Evolutionary conservation across 2,113 vertebrate species (phyloP).

Genomic region (Sialia sialis): DNA sequence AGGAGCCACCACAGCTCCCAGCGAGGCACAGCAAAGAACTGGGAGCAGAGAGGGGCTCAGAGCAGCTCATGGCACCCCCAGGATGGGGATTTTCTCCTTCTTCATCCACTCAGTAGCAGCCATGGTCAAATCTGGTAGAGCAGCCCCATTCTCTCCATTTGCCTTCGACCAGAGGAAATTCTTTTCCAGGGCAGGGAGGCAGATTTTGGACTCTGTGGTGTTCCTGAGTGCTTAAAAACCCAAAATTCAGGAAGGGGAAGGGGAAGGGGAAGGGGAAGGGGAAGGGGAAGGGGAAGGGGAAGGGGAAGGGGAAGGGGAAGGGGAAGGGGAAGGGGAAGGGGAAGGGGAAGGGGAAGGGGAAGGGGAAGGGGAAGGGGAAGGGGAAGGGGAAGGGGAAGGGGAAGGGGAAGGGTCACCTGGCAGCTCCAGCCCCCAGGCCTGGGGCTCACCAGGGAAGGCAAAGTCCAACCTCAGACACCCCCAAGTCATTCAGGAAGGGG

Average conservation of each 20-base stretch:
- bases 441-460: neutral
- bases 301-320: neutral
- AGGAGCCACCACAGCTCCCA: neutral
- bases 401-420: neutral
- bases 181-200: neutral
- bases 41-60: neutral
- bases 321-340: neutral
- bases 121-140: neutral
- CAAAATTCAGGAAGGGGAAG: too few relatives aligned
- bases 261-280: neutral
- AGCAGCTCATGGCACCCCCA: neutral
- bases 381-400: too few relatives aligned
- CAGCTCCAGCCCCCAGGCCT: neutral
- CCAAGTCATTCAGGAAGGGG: neutral
- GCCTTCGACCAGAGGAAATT: neutral
- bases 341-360: too few relatives aligned
- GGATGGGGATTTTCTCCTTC: neutral
- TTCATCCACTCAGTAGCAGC: neutral
- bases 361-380: neutral
- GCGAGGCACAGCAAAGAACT: neutral
- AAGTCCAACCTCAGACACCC: neutral
- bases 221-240: neutral
- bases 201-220: neutral
- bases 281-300: neutral
- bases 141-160: neutral